These are phyloP conservation scores for Scelioninae gen. 1 DNA, from an alignment of 2,888 invertebrate genomes.

Conservation along the genomic window DNA sequence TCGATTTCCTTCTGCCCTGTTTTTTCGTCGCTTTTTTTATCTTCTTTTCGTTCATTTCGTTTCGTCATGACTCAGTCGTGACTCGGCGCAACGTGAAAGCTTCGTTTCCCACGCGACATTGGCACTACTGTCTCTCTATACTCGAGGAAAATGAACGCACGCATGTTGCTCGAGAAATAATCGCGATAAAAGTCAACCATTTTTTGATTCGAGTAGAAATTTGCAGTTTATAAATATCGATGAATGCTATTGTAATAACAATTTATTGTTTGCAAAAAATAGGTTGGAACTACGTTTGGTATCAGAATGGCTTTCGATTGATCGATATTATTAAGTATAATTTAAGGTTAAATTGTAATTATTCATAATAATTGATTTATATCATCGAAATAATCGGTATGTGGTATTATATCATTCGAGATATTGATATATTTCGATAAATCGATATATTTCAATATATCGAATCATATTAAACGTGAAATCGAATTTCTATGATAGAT, in stretches of 20 bases:
- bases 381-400: too few relatives aligned
- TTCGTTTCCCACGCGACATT: conserved; percentile 70
- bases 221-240: neutral
- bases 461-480: too few relatives aligned
- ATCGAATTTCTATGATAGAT: too few relatives aligned
- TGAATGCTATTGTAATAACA: too few relatives aligned
- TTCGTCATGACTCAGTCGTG: conserved; percentile 65
- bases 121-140: conserved; percentile 62
- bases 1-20: conserved; percentile 43
- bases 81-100: conserved; percentile 66
- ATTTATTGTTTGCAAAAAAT: too few relatives aligned
- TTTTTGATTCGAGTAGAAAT: conserved; percentile 8
- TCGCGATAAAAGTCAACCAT: conserved; percentile 37
- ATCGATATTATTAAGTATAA: conserved; percentile 9
- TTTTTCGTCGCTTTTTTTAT: conserved; percentile 24
- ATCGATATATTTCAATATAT: too few relatives aligned
- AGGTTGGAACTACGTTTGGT: too few relatives aligned
- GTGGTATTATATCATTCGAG: too few relatives aligned
- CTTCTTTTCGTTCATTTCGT: conserved; percentile 12
- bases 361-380: too few relatives aligned
- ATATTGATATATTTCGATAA: too few relatives aligned
- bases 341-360: too few relatives aligned
- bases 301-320: too few relatives aligned
- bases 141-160: conserved; percentile 56
- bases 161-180: conserved; percentile 45